Base-by-base conservation (phyloP, 2,113 vertebrate species). In the Hemibagrus wyckioides region DNA sequence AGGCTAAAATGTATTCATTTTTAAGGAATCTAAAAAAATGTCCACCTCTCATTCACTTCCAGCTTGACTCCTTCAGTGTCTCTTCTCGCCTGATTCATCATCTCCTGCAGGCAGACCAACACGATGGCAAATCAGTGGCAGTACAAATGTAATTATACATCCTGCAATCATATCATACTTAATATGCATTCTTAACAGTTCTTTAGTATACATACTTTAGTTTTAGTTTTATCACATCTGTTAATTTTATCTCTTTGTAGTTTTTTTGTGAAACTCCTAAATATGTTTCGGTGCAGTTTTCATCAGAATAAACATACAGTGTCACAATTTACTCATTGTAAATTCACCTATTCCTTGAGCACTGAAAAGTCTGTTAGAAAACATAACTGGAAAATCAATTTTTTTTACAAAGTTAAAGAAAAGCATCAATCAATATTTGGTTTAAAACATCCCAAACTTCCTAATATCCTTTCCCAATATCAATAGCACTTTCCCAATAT, bases 1-100 rank as follows among this genome's bases (percentile, higher is more conserved):
- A 69, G 30, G 17, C n/a, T 65, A 36, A 69, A 36, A 69, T 65
- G 30, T 69, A 33, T 33, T 33, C 33, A 6, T 17, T 33, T 69
- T 33, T 5, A 33, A 5, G 14, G 4, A 33, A 13, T 36, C 1
- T 19, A n/a, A 39, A 82, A 67, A 4, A 50, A 0, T 75, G 93
- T 96, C 92, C 89, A 99, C 98, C 98, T 97, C 92, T 99, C 97
- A 0, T 97, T 99, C 91, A 99, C 98, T 90, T 99, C 98, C 63
- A 99, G 95, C 92, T 99, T 98, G 7, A 99, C 90, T 25, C 98
- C 98, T 0, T 97, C 94, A 54, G 96, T 97, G 91, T 97, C 95
- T 0, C 92, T 96, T 81, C 98, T 96, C 81, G 98, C 97, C 91
- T 98, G 96, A 93, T 95, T 97, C 98, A 99, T 99, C 98, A 99